Base-by-base conservation (phyloP, 2,888 invertebrate species). In the Augochlorella aurata region DNA sequence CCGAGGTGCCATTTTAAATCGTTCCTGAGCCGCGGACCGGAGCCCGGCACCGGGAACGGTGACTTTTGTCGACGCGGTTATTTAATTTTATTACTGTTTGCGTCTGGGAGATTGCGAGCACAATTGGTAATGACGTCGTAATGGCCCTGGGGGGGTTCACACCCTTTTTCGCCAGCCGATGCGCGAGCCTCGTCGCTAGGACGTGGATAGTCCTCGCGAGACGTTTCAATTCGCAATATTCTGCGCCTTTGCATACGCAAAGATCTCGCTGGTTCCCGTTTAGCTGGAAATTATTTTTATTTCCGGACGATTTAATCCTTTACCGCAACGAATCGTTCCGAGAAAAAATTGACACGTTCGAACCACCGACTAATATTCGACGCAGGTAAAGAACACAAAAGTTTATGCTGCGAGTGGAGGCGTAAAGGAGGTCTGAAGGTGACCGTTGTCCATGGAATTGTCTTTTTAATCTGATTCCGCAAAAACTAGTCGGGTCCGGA, bases 1-100 rank as follows among this genome's bases (percentile, higher is more conserved):
- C 52, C 69, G n/a, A 44, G 44, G 47, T 29, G 21, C 47, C 58
- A 58, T 69, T 69, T 68, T 63, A 73, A 73, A 63, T 73, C 63
- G 61, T 50, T 47, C 47, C 38, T 49, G 61, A 29, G 29, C 44
- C 24, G 45, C 45, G 18, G 29, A 29, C 61, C 67, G 21, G 49
- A 29, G 38, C 38, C 5, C 38, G 7, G 38, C 38, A 24, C 24
- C 61, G 24, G n/a, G 44, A 2, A 14, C 21, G 52, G n/a, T 10
- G 16, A 50, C 29, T 50, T 58, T 44, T 73, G 29, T 9, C 47
- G 47, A 47, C 29, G 9, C 63, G 63, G 18, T 63, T 63, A 63
- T 63, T 63, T 63, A 63, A 63, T 71, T 71, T 63, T 38, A 63
- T 24, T 29, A 29, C 61, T 63, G 44, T 73, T 63, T 73, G n/a